A percentile compares a stretch with the other conserved stretches of the same genome.
Conservation (phyloP, 2,113 vertebrate species). For the Condylura cristata region DNA sequence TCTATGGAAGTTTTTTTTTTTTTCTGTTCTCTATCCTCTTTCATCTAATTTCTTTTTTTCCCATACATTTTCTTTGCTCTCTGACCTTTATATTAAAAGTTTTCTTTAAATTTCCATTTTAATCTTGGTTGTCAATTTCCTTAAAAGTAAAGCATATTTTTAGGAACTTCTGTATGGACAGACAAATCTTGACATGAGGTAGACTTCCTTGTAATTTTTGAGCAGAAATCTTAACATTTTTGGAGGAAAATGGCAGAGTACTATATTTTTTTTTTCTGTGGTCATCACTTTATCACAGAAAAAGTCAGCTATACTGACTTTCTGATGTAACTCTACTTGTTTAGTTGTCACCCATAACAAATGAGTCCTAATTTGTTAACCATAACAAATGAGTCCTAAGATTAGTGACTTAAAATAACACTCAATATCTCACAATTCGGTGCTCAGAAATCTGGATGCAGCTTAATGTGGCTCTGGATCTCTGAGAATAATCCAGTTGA, state of each 20-base stretch:
- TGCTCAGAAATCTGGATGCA: not conserved
- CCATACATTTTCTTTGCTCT: not conserved
- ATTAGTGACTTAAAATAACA: not conserved
- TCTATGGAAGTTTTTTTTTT: not conserved
- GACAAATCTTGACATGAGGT: not conserved
- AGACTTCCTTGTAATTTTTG: not conserved
- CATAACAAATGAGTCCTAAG: not conserved
- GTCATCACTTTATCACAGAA: not conserved
- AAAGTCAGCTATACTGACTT: not conserved
- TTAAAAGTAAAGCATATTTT: not conserved
- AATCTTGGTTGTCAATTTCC: conserved; percentile 10
- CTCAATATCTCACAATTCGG: not conserved
- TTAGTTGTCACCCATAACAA: too few species aligned
- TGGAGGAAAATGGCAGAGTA: not conserved
- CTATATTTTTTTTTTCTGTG: not conserved
- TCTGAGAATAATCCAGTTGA: not conserved
- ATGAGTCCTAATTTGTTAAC: not conserved
- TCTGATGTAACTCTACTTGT: not conserved
- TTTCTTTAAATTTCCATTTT: conserved; percentile 36
- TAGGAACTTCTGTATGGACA: not conserved
- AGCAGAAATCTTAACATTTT: not conserved
- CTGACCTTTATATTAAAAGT: not conserved
- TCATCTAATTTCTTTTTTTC: not conserved
- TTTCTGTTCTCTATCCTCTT: not conserved
- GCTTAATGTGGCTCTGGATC: not conserved